Conservation (phyloP, 1,140 invertebrate genomes). For the Sarcophaga peregrina region DNA sequence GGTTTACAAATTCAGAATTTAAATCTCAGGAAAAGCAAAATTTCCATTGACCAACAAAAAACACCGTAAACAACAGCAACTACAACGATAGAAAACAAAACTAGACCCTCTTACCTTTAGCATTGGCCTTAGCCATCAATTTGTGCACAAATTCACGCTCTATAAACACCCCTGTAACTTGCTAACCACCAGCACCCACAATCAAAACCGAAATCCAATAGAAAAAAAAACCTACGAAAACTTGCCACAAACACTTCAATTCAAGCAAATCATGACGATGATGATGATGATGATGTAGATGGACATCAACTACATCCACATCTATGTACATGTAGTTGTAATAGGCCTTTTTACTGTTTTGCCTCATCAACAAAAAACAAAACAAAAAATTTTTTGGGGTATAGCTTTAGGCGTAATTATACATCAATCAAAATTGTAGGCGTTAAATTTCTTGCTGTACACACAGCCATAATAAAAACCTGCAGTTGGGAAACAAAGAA, state of each 20-base stretch:
- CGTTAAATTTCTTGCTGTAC: background rate
- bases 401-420: conserved; percentile 28
- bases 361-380: background rate
- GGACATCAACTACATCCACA: too few species aligned
- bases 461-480: too few species aligned
- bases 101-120: background rate
- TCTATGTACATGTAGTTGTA: background rate
- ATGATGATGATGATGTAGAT: too few species aligned
- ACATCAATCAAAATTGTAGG: conserved; percentile 25
- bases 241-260: too few species aligned
- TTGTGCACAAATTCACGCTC: conserved; percentile 16
- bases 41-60: background rate
- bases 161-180: too few species aligned
- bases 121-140: conserved; percentile 43
- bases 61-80: conserved; percentile 44
- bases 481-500: too few species aligned
- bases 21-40: background rate
- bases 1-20: background rate
- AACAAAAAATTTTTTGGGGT: background rate
- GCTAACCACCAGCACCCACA: too few species aligned
- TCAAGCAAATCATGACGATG: too few species aligned
- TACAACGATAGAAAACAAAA: background rate
- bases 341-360: conserved; percentile 15
- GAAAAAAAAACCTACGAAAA: too few species aligned
- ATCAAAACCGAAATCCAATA: too few species aligned